Base-by-base conservation (phyloP, 2,888 invertebrate genomes). In the Apotomis betuletana region DNA sequence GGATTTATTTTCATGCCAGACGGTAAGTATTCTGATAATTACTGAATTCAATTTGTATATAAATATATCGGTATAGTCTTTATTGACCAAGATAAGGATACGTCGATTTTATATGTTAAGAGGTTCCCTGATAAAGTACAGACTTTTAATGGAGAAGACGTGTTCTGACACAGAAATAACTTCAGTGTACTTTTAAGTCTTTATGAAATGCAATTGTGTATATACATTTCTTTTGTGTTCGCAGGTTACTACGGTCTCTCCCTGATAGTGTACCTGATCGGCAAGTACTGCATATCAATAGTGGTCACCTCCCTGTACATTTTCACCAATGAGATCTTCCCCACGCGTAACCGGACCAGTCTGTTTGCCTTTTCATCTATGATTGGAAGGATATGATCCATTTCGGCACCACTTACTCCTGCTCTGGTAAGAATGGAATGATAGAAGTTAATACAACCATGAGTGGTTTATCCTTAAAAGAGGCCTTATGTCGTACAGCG, bases 321-420 rank as follows among this genome's bases (percentile, higher is more conserved):
- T 75, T 94, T 94, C 79, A 94, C 95, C 1, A 90, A 95, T 8
- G 95, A 95, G 85, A 87, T 95, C 79, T 95, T 95, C 81, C 95
- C 95, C 1, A 95, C 95, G 15, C 92, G 90, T 76, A 86, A 94
- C 36, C 89, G 95, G 4, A 94, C 95, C 80, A 94, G 94, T 38
- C 85, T 95, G 58, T 88, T 95, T 61, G 94, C 94, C 0, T 89
- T 94, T 67, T 95, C 95, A 77, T 95, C 95, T 12, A 95, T 95
- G 94, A 89, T 95, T 76, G 95, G 95, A 3, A 89, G 95, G 41
- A 84, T 95, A 64, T 95, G 95, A 0, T 94, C 95, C 0, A 95
- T 95, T 85, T 76, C 94, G 55, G 95, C 95, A 3, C 95, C 95
- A 0, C 95, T 95, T 77, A 94, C 95, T 6, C 94, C 94, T 10